phyloP scores from a whole-genome alignment of 2,113 vertebrate genomes.

The Circaetus gallicus region DNA sequence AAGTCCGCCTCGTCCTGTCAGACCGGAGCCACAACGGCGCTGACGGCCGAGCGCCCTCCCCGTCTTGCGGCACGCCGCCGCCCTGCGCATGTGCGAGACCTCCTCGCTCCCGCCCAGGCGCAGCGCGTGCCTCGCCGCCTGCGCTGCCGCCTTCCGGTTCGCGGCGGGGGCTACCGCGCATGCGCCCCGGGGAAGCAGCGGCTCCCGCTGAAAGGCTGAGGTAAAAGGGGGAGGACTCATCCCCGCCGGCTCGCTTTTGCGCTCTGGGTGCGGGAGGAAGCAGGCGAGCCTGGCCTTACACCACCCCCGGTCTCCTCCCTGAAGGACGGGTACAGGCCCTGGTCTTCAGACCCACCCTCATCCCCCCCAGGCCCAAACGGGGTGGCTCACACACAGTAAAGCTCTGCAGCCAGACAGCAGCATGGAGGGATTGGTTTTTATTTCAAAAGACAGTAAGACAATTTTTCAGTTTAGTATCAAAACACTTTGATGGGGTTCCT shows the following conservation, averaged over 20 bases:
- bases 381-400: rapidly evolving
- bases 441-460: constrained; percentile 74
- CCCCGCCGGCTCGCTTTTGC: background rate
- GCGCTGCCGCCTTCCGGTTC: background rate
- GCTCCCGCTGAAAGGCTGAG: background rate
- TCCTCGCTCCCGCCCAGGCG: background rate
- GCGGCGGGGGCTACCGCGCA: no score
- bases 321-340: background rate
- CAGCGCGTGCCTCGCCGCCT: background rate
- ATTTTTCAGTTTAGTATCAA: constrained; percentile 76
- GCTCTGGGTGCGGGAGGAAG: no score
- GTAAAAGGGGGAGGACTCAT: background rate
- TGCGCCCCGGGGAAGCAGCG: no score
- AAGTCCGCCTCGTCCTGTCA: background rate
- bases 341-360: background rate
- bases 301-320: background rate
- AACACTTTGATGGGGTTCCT: constrained; percentile 59
- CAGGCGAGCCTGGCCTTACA: background rate
- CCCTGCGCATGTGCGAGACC: background rate
- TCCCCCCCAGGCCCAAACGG: rapidly evolving
- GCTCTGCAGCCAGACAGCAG: background rate
- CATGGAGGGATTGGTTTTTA: constrained; percentile 70
- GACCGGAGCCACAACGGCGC: background rate
- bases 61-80: background rate
- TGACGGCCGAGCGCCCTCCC: rapidly evolving